Conservation (phyloP, 2,113 vertebrate genomes). For the Turnix velox region DNA sequence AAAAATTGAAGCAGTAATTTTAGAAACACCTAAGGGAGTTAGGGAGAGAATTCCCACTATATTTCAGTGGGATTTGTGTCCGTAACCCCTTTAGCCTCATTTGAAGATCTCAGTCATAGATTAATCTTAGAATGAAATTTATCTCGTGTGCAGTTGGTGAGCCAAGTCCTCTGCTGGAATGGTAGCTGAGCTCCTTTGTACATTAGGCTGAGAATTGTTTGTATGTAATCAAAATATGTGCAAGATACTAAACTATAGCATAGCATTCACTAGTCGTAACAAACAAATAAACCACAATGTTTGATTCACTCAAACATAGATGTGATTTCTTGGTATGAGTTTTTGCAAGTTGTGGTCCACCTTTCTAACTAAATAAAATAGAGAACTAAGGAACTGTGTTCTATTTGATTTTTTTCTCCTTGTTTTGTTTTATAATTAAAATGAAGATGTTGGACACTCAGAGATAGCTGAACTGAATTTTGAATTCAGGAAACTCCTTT, state of each 20-base stretch:
- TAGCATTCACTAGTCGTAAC: background rate
- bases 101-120: background rate
- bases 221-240: background rate
- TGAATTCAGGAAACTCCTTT: slow-evolving; percentile 15
- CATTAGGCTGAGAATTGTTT: background rate
- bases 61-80: background rate
- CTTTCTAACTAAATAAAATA: background rate
- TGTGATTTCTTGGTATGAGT: background rate
- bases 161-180: background rate
- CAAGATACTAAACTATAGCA: background rate
- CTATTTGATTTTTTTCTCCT: background rate
- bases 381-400: background rate
- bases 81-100: background rate
- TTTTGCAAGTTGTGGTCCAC: background rate
- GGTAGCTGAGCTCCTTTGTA: background rate
- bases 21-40: background rate
- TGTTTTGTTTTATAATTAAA: slow-evolving; percentile 1
- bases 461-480: slow-evolving; percentile 46
- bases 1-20: slow-evolving; percentile 8
- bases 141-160: background rate
- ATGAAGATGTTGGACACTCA: background rate
- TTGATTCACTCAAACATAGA: background rate
- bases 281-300: background rate
- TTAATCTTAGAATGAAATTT: background rate
- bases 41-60: background rate